Base-by-base conservation (phyloP, 2,113 vertebrate genomes). In the Verasper variegatus region DNA sequence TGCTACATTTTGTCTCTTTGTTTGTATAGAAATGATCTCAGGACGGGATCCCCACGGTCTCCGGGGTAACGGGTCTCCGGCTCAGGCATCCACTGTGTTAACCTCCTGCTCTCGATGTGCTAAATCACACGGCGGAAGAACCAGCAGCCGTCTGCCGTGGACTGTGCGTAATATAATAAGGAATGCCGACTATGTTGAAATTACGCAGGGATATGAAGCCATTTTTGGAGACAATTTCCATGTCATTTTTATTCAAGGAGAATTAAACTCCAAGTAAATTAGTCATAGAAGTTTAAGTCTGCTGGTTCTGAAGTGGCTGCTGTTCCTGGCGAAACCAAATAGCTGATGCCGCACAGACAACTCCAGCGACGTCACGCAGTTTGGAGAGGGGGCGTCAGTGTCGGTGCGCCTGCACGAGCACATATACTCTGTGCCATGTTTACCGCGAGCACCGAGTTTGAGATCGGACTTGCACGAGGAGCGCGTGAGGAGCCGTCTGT, bases 21-120 rank as follows among this genome's bases (percentile, higher is more conserved):
- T 86, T n/a, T 71, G 74, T 2, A 47, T 81, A 69, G 74, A 91
- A 84, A 80, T 40, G 26, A 64, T 79, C 76, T 76, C 68, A 12
- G 59, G 71, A 79, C 62, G 73, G 74, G 86, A 84, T 77, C 83
- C 89, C 84, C 27, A 8, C 51, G 0, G 77, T 95, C 86, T 88
- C 92, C 92, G 64, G 40, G 92, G 87, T 74, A 83, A 94, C 91
- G 27, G 31, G 70, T 72, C 72, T 79, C 84, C 64, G 63, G 45
- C 52, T 58, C 67, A 82, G 85, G 90, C 89, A 93, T 92, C 75
- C 85, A 24, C 64, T 45, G 73, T n/a, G 80, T 88, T 84, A 83
- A 86, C 71, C 52, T 57, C 13, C 51, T 66, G 67, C 65, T 83
- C 79, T 86, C 82, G 86, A 63, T 64, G 47, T 24, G 54, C 64